Evolutionary conservation across 2,888 invertebrate genomes (phyloP).

Genomic region (Ernsta delagoae): DNA sequence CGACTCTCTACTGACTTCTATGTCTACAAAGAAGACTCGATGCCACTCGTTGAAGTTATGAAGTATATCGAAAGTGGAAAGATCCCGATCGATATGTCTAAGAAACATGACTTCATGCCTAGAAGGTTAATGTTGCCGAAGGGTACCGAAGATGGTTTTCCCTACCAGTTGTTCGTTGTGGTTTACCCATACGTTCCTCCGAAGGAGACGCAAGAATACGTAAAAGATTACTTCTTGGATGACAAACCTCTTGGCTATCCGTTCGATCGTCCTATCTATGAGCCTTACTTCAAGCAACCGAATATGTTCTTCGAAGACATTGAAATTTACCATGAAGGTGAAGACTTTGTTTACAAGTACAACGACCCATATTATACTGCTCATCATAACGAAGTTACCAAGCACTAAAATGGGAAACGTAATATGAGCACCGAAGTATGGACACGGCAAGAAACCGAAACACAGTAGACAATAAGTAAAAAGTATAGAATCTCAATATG

Average conservation of each 20-base stretch:
- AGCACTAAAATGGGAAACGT: constrained; percentile 44
- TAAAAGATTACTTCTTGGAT: constrained; percentile 66
- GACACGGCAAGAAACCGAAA: neutral
- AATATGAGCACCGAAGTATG: neutral
- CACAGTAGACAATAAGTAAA: neutral
- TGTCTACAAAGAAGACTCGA: constrained; percentile 86
- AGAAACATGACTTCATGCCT: constrained; percentile 86
- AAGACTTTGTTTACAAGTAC: constrained; percentile 59
- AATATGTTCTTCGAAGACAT: constrained; percentile 87
- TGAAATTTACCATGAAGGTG: constrained; percentile 77
- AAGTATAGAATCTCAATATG: constrained; percentile 8
- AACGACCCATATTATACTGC: constrained; percentile 53
- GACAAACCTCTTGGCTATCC: constrained; percentile 85
- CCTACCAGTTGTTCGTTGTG: constrained; percentile 87
- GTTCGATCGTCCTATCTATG: constrained; percentile 81
- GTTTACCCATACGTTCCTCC: constrained; percentile 81
- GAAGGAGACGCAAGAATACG: constrained; percentile 56
- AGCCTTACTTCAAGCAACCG: constrained; percentile 76
- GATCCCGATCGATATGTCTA: constrained; percentile 81
- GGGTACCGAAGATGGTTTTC: constrained; percentile 88
- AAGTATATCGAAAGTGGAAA: constrained; percentile 81
- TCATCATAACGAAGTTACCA: constrained; percentile 51
- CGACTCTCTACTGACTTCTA: constrained; percentile 87
- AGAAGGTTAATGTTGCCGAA: constrained; percentile 89
- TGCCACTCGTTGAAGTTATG: constrained; percentile 85